A percentile compares a stretch with the other conserved stretches of the same genome.
These are phyloP conservation scores for Fabriciana adippe DNA, from an alignment of 2,888 invertebrate species.

Conservation along the genomic window DNA sequence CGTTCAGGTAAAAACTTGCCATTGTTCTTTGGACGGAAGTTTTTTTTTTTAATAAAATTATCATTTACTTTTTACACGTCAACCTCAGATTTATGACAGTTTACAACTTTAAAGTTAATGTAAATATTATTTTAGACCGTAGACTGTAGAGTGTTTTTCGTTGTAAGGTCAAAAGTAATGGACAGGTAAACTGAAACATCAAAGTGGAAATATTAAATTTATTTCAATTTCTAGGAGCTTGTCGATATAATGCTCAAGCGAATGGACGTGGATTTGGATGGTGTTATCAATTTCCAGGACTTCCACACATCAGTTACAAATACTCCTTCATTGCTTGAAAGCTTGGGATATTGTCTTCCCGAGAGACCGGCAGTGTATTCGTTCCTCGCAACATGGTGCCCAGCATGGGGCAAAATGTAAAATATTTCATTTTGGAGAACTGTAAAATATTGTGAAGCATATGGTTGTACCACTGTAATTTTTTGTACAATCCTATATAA, in stretches of 20 bases:
- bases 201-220: no score
- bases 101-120: not conserved
- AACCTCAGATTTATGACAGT: not conserved
- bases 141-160: not conserved
- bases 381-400: conserved; percentile 74
- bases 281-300: conserved; percentile 86
- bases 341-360: conserved; percentile 88
- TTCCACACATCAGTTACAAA: conserved; percentile 83
- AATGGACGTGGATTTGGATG: conserved; percentile 89
- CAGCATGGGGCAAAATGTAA: conserved; percentile 69
- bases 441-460: no score
- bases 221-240: conserved; percentile 81
- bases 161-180: no score
- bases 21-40: not conserved
- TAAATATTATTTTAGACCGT: not conserved
- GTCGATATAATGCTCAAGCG: conserved; percentile 87
- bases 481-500: no score
- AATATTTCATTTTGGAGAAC: not conserved
- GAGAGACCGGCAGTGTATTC: conserved; percentile 75
- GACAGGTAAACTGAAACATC: no score
- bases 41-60: not conserved
- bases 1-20: no score
- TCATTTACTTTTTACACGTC: not conserved
- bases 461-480: no score
- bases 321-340: conserved; percentile 86